phyloP scores from a whole-genome alignment of 2,888 invertebrate species.

The Ectemnius continuus region DNA sequence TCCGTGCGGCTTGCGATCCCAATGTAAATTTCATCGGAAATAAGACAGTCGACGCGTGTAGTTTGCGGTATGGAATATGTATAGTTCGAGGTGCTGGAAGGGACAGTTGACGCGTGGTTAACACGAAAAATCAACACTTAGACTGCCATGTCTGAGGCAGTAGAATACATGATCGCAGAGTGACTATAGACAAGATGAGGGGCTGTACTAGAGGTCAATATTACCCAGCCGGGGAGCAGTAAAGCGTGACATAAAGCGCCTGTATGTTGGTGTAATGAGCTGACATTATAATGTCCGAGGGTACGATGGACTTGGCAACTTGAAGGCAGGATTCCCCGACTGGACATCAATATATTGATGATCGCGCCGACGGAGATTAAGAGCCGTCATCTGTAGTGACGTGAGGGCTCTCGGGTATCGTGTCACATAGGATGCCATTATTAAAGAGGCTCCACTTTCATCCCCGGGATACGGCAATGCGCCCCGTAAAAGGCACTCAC shows the following conservation, averaged over 20 bases:
- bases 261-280: conserved; percentile 61
- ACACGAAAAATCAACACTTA: conserved; percentile 49
- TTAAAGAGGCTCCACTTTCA: conserved; percentile 41
- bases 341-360: conserved; percentile 62
- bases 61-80: neutral
- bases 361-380: conserved; percentile 60
- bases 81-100: neutral
- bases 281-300: conserved; percentile 63
- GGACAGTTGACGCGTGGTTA: neutral
- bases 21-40: too few relatives aligned
- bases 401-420: conserved; percentile 29
- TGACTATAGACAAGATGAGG: neutral
- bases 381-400: conserved; percentile 52
- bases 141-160: conserved; percentile 36
- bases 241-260: conserved; percentile 62
- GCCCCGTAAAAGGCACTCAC: conserved; percentile 36
- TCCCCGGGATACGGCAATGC: conserved; percentile 8
- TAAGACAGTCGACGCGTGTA: conserved; percentile 20
- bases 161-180: conserved; percentile 28
- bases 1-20: too few relatives aligned
- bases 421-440: conserved; percentile 51
- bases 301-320: conserved; percentile 26
- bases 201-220: conserved; percentile 54
- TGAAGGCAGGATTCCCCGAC: conserved; percentile 39
- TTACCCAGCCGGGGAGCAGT: conserved; percentile 63